These are phyloP conservation scores for Trachops cirrhosus DNA, from an alignment of 2,797 vertebrate species.

Conservation along the genomic window DNA sequence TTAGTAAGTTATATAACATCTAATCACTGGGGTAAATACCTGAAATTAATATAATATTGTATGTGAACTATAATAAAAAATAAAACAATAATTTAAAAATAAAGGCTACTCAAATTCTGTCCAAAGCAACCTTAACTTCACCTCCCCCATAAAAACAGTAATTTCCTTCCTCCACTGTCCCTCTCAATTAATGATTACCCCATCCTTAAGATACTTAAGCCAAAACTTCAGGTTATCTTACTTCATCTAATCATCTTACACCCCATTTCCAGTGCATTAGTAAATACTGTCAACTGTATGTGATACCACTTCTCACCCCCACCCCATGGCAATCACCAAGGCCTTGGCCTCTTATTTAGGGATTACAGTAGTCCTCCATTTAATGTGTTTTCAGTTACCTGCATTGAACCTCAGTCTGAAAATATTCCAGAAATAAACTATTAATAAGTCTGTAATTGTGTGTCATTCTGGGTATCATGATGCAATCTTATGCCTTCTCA, in stretches of 20 bases:
- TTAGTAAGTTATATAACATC: too few relatives aligned
- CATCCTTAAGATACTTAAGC: not conserved
- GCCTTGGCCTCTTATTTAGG: not conserved
- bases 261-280: not conserved
- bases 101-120: not conserved
- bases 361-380: not conserved
- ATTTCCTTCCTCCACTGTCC: not conserved
- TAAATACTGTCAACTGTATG: not conserved
- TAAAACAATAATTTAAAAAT: not conserved
- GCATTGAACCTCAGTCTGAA: not conserved
- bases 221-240: not conserved
- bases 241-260: not conserved
- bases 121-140: not conserved
- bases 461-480: not conserved
- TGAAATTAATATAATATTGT: too few relatives aligned
- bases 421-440: not conserved
- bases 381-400: not conserved
- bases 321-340: fast-evolving
- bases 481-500: not conserved
- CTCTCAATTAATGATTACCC: not conserved
- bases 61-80: not conserved
- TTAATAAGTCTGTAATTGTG: not conserved
- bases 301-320: not conserved
- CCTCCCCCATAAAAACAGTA: not conserved
- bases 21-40: too few relatives aligned